Evolutionary conservation across 2,888 invertebrate species (phyloP).

Genomic region (Noctua comes): DNA sequence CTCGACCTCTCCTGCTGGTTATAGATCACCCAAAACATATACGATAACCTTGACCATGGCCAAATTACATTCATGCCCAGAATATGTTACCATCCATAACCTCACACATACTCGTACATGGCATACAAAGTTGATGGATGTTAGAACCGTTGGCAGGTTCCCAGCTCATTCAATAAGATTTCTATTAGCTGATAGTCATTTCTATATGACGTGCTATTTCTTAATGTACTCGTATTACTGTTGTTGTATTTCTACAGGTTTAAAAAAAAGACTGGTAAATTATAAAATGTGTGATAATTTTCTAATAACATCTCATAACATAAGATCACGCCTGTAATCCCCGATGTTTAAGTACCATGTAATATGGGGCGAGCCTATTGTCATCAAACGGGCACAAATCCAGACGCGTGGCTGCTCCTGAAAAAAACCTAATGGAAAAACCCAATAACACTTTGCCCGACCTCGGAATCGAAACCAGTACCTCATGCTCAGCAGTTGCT

Average conservation of each 20-base stretch:
- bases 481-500: no score
- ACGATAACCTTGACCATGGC: constrained; percentile 28
- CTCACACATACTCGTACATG: neutral
- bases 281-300: neutral
- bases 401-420: no score
- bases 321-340: neutral
- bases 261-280: neutral
- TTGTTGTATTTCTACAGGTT: neutral
- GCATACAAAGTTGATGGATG: constrained; percentile 44
- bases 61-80: constrained; percentile 23
- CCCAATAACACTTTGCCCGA: no score
- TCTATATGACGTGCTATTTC: constrained; percentile 3
- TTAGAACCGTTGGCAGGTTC: constrained; percentile 29
- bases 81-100: constrained; percentile 38
- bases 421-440: no score
- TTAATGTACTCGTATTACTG: neutral
- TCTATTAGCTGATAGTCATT: constrained; percentile 39
- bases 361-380: neutral
- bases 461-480: no score
- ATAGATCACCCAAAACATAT: neutral
- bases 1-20: neutral
- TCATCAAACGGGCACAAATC: no score
- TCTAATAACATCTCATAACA: neutral
- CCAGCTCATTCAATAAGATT: constrained; percentile 37
- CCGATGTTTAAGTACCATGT: neutral